Conservation (phyloP, 1,140 invertebrate species). For the Parapsyche elsis region DNA sequence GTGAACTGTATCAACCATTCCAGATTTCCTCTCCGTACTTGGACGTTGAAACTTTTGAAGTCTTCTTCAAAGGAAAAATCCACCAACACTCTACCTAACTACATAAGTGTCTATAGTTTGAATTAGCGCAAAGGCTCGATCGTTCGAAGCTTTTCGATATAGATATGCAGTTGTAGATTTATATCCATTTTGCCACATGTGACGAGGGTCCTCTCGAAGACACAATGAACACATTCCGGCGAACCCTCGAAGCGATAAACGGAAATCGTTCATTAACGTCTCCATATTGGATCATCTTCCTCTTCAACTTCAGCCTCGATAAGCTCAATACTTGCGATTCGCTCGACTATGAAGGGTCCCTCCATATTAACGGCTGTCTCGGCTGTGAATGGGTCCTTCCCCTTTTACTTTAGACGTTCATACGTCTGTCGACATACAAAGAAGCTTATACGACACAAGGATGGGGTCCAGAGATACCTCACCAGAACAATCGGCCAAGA, state of each 20-base stretch:
- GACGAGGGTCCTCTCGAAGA: background rate
- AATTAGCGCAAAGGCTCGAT: background rate
- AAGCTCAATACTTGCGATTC: background rate
- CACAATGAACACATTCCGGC: background rate
- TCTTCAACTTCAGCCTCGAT: background rate
- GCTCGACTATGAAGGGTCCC: background rate
- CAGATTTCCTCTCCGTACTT: too few species aligned
- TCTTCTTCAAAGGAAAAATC: too few species aligned
- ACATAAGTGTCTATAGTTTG: background rate
- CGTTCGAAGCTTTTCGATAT: background rate
- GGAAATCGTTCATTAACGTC: constrained; percentile 3
- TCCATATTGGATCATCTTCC: constrained; percentile 7
- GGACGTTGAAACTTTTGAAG: too few species aligned
- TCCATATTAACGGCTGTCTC: background rate
- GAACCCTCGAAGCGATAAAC: background rate
- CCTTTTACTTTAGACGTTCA: background rate
- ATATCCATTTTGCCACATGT: background rate
- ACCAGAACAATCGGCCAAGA: background rate
- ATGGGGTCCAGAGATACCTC: background rate
- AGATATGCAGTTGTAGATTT: background rate
- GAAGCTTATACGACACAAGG: background rate
- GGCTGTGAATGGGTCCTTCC: background rate
- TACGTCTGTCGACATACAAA: background rate
- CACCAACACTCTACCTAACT: background rate
- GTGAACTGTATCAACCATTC: too few species aligned